Evolutionary conservation across 2,797 vertebrate species (phyloP).

Genomic region (Myoxocephalus aenaeus): DNA sequence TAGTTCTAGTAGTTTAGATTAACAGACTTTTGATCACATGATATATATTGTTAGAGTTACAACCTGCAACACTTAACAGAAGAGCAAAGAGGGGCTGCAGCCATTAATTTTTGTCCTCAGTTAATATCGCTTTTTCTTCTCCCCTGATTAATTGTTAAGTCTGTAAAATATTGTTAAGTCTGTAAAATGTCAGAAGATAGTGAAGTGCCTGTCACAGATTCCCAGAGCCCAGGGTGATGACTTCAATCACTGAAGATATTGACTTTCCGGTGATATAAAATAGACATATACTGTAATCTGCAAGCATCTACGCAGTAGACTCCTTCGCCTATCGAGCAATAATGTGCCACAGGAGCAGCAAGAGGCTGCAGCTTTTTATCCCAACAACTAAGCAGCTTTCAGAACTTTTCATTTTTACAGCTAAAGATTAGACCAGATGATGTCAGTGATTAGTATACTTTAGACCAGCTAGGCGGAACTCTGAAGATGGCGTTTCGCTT

Average conservation of each 20-base stretch:
- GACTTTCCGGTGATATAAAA: background rate
- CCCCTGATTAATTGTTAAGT: background rate
- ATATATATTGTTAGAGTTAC: background rate
- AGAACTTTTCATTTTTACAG: background rate
- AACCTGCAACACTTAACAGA: background rate
- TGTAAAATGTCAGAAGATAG: background rate
- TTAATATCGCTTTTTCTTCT: background rate
- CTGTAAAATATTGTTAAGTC: too few relatives aligned
- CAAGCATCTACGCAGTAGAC: background rate
- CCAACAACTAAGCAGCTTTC: background rate
- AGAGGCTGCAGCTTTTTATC: background rate
- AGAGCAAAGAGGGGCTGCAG: background rate
- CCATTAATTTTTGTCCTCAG: background rate
- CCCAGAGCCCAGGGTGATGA: background rate
- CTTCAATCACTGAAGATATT: background rate
- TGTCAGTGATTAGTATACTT: background rate
- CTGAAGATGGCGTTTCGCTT: background rate
- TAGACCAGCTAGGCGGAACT: constrained; percentile 6
- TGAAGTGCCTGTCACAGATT: background rate
- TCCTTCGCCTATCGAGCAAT: background rate
- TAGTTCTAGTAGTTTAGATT: too few relatives aligned
- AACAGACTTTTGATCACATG: background rate
- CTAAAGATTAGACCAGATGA: background rate
- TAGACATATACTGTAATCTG: background rate
- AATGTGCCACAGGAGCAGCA: background rate